Base-by-base conservation (phyloP, 2,113 vertebrate genomes). In the Platysteira castanea region DNA sequence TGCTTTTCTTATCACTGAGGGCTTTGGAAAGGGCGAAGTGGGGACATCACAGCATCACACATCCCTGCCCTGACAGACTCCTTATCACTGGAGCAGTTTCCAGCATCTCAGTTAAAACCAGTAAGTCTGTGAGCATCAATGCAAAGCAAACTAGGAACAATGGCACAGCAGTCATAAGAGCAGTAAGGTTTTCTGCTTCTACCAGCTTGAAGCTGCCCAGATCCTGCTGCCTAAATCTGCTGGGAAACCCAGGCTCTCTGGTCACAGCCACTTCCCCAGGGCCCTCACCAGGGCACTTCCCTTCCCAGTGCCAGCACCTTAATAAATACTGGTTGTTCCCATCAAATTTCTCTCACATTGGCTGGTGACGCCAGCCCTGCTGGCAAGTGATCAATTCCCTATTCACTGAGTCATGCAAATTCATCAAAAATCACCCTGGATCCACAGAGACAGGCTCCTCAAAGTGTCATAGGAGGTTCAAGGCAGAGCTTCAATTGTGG, bases 181-280 rank as follows among this genome's bases (percentile, higher is more conserved):
- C 44, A 78, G 47, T 42, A 35, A 67, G 15, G 30, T 50, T 68
- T 89, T 84, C 74, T 67, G 50, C 78, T 84, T 91, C 81, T 20
- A 70, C 31, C 22, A 23, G 41, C 22, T 37, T n/a, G 64, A 74
- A 50, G 64, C 69, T 84, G 74, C 56, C 47, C 31, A 63, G 74
- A 78, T 53, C 65, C 56, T 74, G 60, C 56, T 94, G 88, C 56
- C 78, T 71, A 50, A 75, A 87, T 82, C 64, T 81, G 9, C 47
- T 2, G 6, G 24, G 39, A 93, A 89, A 63, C 46, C 46, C 81
- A 91, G 31, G 22, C 81, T 74, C n/a, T 74, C 69, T 0, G 0
- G 46, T 33, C 33, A 52, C 54, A 67, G 17, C 46, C 0, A 1
- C 60, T 84, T 81, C 64, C 37, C 56, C 19, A 39, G 49, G 44